phyloP scores from a whole-genome alignment of 1,140 invertebrate species.

The Drosophila orosa region DNA sequence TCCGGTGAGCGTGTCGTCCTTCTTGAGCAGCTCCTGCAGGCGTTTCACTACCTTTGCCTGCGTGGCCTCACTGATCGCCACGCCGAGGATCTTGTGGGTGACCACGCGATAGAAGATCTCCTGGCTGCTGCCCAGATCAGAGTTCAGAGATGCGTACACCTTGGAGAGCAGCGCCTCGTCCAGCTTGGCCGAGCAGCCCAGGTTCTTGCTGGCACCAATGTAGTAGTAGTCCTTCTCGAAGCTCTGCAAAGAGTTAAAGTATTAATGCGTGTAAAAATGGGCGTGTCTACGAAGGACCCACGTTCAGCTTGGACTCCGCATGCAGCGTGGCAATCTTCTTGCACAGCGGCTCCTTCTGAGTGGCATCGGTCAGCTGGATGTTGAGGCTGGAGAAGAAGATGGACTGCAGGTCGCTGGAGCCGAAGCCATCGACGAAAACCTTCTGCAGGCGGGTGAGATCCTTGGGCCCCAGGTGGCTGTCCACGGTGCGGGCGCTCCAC shows the following conservation, averaged over 20 bases:
- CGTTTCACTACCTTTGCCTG: slow-evolving; percentile 87
- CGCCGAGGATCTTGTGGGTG: slow-evolving; percentile 65
- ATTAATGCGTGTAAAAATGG: not conserved
- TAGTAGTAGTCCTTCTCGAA: slow-evolving; percentile 83
- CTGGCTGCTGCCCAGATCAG: slow-evolving; percentile 60
- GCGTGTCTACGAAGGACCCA: slow-evolving; percentile 36
- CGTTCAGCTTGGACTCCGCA: slow-evolving; percentile 80
- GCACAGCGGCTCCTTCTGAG: slow-evolving; percentile 64
- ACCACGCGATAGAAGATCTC: slow-evolving; percentile 78
- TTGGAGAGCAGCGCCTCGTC: slow-evolving; percentile 61
- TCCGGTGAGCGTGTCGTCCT: slow-evolving; percentile 90
- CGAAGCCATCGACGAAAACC: slow-evolving; percentile 77
- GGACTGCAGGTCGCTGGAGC: slow-evolving; percentile 78
- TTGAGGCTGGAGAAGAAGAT: slow-evolving; percentile 79
- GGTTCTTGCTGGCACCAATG: slow-evolving; percentile 74
- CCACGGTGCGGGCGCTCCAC: slow-evolving; percentile 68
- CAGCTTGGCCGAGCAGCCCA: slow-evolving; percentile 67
- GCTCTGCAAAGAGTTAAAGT: slow-evolving; percentile 49
- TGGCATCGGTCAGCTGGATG: slow-evolving; percentile 63
- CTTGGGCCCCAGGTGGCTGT: slow-evolving; percentile 65
- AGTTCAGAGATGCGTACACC: slow-evolving; percentile 62
- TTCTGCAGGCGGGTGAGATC: slow-evolving; percentile 79
- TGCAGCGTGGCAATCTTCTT: slow-evolving; percentile 65
- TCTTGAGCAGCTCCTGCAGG: slow-evolving; percentile 89
- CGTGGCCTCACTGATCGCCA: slow-evolving; percentile 80